These are phyloP conservation scores for Merodon equestris DNA, from an alignment of 2,888 invertebrate genomes.

Conservation along the genomic window DNA sequence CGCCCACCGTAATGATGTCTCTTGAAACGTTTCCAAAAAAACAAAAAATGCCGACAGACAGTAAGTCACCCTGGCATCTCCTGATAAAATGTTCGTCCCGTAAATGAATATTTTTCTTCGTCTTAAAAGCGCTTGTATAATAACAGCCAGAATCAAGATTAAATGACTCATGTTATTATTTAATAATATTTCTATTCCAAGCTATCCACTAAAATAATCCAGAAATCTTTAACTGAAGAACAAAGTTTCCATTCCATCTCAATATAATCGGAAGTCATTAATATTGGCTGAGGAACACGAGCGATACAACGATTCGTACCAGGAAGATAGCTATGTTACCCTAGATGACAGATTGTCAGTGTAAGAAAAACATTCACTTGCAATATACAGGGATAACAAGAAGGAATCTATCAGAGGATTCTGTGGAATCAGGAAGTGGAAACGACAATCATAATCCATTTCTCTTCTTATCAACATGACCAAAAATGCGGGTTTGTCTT, in stretches of 20 bases:
- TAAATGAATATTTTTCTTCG: no score
- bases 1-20: no score
- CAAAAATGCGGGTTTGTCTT: constrained; percentile 2
- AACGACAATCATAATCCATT: constrained; percentile 7
- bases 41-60: no score
- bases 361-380: constrained; percentile 29
- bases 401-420: constrained; percentile 6
- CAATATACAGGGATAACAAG: no score
- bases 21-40: no score
- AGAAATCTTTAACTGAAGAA: no score
- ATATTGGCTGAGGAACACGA: constrained; percentile 15
- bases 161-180: no score
- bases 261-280: constrained; percentile 29
- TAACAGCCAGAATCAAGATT: no score
- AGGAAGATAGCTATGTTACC: constrained; percentile 43
- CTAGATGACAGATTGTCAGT: constrained; percentile 13
- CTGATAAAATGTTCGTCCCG: no score
- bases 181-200: constrained; percentile 23
- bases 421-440: constrained; percentile 1
- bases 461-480: no score
- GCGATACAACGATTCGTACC: background rate
- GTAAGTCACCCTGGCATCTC: no score
- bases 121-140: no score
- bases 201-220: background rate
- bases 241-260: background rate